phyloP scores from a whole-genome alignment of 1,140 invertebrate species.

The Carposina sasakii region DNA sequence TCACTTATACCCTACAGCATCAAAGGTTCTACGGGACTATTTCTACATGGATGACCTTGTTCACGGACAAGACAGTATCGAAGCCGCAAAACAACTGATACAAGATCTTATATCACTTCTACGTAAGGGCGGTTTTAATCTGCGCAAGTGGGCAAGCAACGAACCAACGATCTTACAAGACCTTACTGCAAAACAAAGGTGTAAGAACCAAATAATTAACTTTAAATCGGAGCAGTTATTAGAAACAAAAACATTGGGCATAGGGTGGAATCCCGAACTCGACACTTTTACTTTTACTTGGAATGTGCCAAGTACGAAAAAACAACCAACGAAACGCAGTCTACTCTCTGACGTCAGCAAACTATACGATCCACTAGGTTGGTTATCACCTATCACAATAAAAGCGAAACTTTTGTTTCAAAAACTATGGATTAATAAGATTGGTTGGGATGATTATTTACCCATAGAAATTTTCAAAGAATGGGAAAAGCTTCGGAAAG shows the following conservation, averaged over 20 bases:
- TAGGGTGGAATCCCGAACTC: slow-evolving; percentile 9
- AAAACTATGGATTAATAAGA: slow-evolving; percentile 34
- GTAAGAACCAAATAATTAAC: neutral
- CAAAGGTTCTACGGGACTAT: neutral
- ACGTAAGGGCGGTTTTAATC: neutral
- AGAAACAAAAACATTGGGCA: slow-evolving; percentile 11
- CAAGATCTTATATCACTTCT: neutral
- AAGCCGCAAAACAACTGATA: neutral
- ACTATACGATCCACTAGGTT: slow-evolving; percentile 42
- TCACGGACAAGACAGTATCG: neutral
- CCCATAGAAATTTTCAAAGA: slow-evolving; percentile 15
- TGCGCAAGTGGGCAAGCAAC: neutral
- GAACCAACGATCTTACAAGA: neutral
- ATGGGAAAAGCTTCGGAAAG: slow-evolving; percentile 29
- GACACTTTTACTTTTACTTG: slow-evolving; percentile 12
- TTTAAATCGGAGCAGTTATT: neutral
- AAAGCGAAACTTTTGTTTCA: slow-evolving; percentile 42
- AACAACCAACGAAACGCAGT: slow-evolving; percentile 27
- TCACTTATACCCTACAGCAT: neutral
- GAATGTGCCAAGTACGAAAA: neutral
- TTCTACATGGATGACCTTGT: neutral
- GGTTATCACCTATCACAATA: slow-evolving; percentile 36
- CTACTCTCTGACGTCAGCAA: slow-evolving; percentile 34
- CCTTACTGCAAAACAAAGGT: neutral
- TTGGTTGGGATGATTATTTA: slow-evolving; percentile 40